Base-by-base conservation (phyloP, 2,797 vertebrate genomes). In the Sebastes hopkinsi region DNA sequence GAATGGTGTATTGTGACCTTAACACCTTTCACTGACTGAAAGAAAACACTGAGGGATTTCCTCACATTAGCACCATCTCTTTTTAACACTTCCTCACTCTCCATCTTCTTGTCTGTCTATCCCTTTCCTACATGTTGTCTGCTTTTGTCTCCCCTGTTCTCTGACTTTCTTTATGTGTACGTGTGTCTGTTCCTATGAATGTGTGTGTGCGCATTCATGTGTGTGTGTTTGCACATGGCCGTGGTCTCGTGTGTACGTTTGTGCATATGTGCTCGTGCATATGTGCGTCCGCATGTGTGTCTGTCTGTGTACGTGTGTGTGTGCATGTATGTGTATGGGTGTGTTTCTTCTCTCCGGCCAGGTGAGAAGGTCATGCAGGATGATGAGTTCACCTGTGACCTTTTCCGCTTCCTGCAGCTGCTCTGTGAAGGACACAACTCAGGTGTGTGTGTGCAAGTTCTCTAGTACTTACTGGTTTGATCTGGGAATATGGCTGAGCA, bases 281-380 rank as follows among this genome's bases (percentile, higher is more conserved):
- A 29, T 25, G 67, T 82, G 64, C 50, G 50, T 82, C 11, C 60
- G 66, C 70, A 22, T 67, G 73, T 81, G 64, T 60, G 32, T 74
- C 7, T 59, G 14, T 18, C 16, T 38, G 32, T 64, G 11, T 75
- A 76, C 60, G 59, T 70, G 67, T 27, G 60, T 64, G 54, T 71
- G 50, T 14, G 16, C 72, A 32, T 73, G 5, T 72, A 64, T 59
- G 30, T 56, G 83, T 62, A 66, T 75, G 82, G 79, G 82, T 88
- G 80, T 89, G 72, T 92, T 73, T 92, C 59, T 87, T 89, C 82
- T 80, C 77, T 88, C 95, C 90, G 92, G 82, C 38, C 95, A 99
- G 98, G 98, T 93, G 98, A 99, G 90, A 99, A 99, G 89, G 98
- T 99, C 90, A 97, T 99, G 94, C 97, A 97, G 92, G 97, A 98